A percentile compares a stretch with the other conserved stretches of the same genome.
These are phyloP conservation scores for Drosophila pachea DNA, from an alignment of 1,140 invertebrate genomes.

Conservation along the genomic window DNA sequence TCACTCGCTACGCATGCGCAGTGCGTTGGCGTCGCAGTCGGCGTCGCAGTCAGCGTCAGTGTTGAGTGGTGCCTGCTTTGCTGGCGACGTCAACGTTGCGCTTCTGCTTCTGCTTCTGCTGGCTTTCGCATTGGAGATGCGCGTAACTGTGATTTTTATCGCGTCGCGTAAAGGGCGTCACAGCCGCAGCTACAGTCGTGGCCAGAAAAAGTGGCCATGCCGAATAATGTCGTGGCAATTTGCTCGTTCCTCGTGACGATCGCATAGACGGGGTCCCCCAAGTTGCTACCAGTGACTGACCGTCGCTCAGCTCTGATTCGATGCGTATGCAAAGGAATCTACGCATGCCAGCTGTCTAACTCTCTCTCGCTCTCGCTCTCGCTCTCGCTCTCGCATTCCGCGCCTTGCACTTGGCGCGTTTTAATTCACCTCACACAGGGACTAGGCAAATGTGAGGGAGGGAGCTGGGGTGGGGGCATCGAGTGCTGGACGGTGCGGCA, in stretches of 20 bases:
- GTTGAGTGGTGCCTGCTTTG: background rate
- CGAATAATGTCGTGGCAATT: no score
- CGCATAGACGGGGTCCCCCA: no score
- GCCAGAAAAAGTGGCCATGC: background rate
- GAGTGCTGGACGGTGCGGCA: background rate
- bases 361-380: background rate
- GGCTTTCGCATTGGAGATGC: conserved; percentile 31
- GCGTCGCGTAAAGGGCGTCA: background rate
- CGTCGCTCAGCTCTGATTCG: conserved; percentile 1
- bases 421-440: background rate
- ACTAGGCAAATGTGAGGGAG: conserved; percentile 5
- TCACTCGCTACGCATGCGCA: conserved; percentile 48
- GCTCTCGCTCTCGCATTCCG: background rate
- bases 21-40: no score
- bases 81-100: conserved; percentile 6
- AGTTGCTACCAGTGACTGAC: background rate
- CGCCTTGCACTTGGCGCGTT: conserved; percentile 29
- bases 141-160: conserved; percentile 24
- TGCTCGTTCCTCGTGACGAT: no score
- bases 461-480: background rate
- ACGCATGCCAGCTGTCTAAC: background rate
- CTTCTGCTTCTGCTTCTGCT: conserved; percentile 11
- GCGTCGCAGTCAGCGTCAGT: conserved; percentile 15
- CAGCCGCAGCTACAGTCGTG: conserved; percentile 1
- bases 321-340: conserved; percentile 16